Evolutionary conservation across 1,140 invertebrate species (phyloP).

Genomic region (Aphis gossypii): DNA sequence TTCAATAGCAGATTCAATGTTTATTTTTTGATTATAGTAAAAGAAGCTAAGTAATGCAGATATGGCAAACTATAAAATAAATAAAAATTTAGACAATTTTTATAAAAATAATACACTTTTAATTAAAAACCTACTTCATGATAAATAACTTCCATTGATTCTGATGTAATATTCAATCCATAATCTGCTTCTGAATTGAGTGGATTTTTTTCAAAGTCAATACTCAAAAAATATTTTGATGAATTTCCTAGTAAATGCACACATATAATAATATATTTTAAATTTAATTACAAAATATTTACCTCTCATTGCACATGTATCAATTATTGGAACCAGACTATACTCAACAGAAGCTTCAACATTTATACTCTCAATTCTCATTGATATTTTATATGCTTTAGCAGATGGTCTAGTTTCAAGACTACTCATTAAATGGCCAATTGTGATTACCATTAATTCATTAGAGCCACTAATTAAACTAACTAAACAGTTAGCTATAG

Average conservation of each 20-base stretch:
- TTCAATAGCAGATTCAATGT: constrained; percentile 60
- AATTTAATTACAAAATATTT: neutral
- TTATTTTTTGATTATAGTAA: constrained; percentile 65
- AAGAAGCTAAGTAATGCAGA: constrained; percentile 80
- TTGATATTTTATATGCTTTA: constrained; percentile 76
- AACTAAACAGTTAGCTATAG: constrained; percentile 76
- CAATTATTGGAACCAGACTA: constrained; percentile 75
- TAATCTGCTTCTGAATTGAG: constrained; percentile 74
- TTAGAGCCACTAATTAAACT: constrained; percentile 74
- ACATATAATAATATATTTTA: neutral
- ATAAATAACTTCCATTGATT: constrained; percentile 81
- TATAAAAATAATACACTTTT: neutral
- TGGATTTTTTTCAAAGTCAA: constrained; percentile 81
- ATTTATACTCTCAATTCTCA: constrained; percentile 78
- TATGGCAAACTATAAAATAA: constrained; percentile 72
- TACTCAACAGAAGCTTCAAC: constrained; percentile 78
- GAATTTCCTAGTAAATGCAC: constrained; percentile 65
- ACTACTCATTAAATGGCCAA: constrained; percentile 77
- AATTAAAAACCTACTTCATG: constrained; percentile 71
- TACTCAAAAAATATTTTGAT: constrained; percentile 74
- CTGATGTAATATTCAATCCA: constrained; percentile 73
- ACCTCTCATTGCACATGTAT: constrained; percentile 50
- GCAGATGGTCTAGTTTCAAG: constrained; percentile 76
- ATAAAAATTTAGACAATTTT: constrained; percentile 40
- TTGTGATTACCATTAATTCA: constrained; percentile 76